A percentile compares a stretch with the other conserved stretches of the same genome.
phyloP scores from a whole-genome alignment of 37 sponge, comb jelly and placozoan genomes.

The Tethya wilhelma region DNA sequence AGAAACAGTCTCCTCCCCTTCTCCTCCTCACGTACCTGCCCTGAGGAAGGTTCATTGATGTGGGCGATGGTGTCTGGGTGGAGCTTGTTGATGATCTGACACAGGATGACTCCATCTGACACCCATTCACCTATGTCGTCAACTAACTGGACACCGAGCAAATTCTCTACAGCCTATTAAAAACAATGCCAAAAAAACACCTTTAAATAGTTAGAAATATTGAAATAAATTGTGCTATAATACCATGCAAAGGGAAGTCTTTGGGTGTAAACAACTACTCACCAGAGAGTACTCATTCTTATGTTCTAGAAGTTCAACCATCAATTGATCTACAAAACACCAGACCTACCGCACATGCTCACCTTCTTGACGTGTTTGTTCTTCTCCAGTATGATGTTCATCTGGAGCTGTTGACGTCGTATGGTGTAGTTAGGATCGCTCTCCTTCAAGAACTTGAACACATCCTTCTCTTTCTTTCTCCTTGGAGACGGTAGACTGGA shows the following conservation, averaged over 20 bases:
- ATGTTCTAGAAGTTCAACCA: not conserved
- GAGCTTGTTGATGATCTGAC: constrained; percentile 75
- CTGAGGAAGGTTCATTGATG: constrained; percentile 39
- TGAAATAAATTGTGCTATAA: not conserved
- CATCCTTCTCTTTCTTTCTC: constrained; percentile 49
- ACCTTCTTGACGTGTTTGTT: constrained; percentile 62
- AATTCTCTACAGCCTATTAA: constrained; percentile 55
- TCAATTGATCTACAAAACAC: too few relatives aligned
- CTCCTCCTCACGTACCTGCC: constrained; percentile 33
- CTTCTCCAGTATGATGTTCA: constrained; percentile 61
- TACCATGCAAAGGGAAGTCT: not conserved
- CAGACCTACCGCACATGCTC: too few relatives aligned
- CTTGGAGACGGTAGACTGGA: constrained; percentile 14
- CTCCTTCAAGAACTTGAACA: constrained; percentile 57
- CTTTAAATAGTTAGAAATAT: too few relatives aligned
- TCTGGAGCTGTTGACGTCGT: constrained; percentile 65
- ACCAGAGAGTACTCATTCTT: not conserved
- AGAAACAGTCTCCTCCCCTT: not conserved
- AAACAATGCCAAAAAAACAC: not conserved
- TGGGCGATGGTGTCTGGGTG: constrained; percentile 56
- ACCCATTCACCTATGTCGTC: constrained; percentile 72
- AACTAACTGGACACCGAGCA: constrained; percentile 42
- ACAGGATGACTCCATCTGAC: constrained; percentile 70
- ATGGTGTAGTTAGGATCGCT: constrained; percentile 67
- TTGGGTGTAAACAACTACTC: not conserved